Conservation (phyloP, 2,113 vertebrate species). For the Ptychochromis oligacanthus region DNA sequence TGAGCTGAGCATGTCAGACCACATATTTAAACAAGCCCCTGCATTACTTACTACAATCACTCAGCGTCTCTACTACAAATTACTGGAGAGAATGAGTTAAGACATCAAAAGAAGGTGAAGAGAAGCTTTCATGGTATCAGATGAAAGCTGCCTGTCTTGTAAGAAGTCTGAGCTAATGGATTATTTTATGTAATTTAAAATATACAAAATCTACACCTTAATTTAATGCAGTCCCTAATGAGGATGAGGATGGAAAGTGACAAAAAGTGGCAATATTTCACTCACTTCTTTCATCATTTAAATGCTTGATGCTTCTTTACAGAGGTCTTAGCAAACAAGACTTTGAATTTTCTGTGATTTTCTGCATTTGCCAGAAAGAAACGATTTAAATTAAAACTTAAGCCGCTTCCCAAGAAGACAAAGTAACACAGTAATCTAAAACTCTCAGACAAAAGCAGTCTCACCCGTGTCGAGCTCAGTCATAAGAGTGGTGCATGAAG, state of each 20-base stretch:
- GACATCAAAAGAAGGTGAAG: slow-evolving; percentile 20
- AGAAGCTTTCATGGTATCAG: neutral
- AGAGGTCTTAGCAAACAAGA: neutral
- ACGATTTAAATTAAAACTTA: slow-evolving; percentile 3
- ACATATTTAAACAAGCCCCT: slow-evolving; percentile 24
- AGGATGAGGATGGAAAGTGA: neutral
- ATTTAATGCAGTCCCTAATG: neutral
- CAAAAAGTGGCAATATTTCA: neutral
- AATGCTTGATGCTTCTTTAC: slow-evolving; percentile 13
- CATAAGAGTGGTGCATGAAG: neutral
- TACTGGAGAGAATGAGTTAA: slow-evolving; percentile 4
- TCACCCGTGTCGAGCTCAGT: neutral
- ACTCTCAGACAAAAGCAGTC: neutral
- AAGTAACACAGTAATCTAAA: neutral
- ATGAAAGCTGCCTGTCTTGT: slow-evolving; percentile 4
- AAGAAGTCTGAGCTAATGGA: neutral
- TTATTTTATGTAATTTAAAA: neutral
- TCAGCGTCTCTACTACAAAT: slow-evolving; percentile 17
- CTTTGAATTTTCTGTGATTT: slow-evolving; percentile 15
- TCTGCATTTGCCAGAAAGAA: neutral
- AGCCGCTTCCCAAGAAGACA: neutral
- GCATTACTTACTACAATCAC: neutral
- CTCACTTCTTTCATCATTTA: slow-evolving; percentile 8
- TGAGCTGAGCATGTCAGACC: slow-evolving; percentile 15
- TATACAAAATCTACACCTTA: neutral